Percentiles rank a stretch among this genome's conserved stretches.
Evolutionary conservation across 2,888 invertebrate species (phyloP).

Genomic region (Limulus polyphemus): DNA sequence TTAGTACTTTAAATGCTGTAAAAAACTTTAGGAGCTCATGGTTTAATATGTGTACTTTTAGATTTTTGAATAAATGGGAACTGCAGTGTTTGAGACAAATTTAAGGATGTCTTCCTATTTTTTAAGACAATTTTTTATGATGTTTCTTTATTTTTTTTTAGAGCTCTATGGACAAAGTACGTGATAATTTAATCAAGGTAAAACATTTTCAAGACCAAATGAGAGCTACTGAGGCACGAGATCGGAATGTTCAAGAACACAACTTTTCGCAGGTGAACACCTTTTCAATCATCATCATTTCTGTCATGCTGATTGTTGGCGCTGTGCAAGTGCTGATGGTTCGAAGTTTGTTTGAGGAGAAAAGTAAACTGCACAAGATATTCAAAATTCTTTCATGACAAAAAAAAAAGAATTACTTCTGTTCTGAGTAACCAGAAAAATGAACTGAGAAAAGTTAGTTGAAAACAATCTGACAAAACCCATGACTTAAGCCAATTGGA

Average conservation of each 20-base stretch:
- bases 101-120: conserved; percentile 1
- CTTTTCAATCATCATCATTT: conserved; percentile 61
- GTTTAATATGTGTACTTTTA: not conserved
- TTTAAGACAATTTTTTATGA: not conserved
- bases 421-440: not conserved
- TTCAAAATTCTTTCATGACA: conserved; percentile 21
- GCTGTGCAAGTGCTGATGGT: conserved; percentile 60
- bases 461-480: too few relatives aligned
- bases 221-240: conserved; percentile 62
- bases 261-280: conserved; percentile 67
- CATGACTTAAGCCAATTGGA: too few relatives aligned
- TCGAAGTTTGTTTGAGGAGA: conserved; percentile 60
- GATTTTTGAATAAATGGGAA: not conserved
- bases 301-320: conserved; percentile 58
- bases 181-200: conserved; percentile 35
- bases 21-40: not conserved
- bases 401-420: conserved; percentile 1
- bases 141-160: conserved; percentile 39
- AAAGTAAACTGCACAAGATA: conserved; percentile 30
- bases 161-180: conserved; percentile 51
- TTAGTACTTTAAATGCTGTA: too few relatives aligned
- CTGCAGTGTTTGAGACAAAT: not conserved
- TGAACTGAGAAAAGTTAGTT: too few relatives aligned
- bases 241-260: conserved; percentile 65
- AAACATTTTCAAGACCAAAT: conserved; percentile 45